A percentile compares a stretch with the other conserved stretches of the same genome.
phyloP scores from a whole-genome alignment of 2,797 vertebrate genomes.

The Neostethus bicornis region DNA sequence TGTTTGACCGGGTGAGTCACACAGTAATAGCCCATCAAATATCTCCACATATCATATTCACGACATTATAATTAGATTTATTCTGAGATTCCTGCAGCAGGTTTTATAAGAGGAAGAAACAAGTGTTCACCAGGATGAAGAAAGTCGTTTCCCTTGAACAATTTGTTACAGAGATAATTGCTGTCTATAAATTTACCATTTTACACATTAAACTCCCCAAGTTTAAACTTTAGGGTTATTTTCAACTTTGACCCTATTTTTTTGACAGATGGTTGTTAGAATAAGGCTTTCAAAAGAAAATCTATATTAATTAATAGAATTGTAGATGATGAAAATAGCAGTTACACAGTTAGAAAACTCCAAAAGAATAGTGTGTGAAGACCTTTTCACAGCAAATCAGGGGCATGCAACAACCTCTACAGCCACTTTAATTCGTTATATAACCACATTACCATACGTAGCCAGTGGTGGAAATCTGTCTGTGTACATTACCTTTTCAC shows the following conservation, averaged over 20 bases:
- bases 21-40: not conserved
- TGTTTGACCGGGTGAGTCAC: slow-evolving; percentile 4
- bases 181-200: not conserved
- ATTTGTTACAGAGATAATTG: not conserved
- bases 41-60: not conserved
- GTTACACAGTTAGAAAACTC: not conserved
- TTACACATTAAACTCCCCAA: too few relatives aligned
- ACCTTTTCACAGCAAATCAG: too few relatives aligned
- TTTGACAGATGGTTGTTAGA: too few relatives aligned
- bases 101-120: not conserved
- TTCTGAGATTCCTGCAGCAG: not conserved
- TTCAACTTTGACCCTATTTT: not conserved
- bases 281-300: not conserved
- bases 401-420: too few relatives aligned
- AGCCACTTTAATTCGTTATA: too few relatives aligned
- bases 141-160: not conserved
- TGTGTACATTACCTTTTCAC: too few relatives aligned
- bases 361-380: too few relatives aligned
- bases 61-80: not conserved
- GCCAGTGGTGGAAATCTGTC: too few relatives aligned
- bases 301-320: not conserved
- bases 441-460: not conserved
- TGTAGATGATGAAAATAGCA: not conserved
- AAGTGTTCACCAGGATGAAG: not conserved
- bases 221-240: too few relatives aligned